A percentile compares a stretch with the other conserved stretches of the same genome.
Evolutionary conservation across 1,140 invertebrate species (phyloP).

Genomic region (Monochamus saltuarius): DNA sequence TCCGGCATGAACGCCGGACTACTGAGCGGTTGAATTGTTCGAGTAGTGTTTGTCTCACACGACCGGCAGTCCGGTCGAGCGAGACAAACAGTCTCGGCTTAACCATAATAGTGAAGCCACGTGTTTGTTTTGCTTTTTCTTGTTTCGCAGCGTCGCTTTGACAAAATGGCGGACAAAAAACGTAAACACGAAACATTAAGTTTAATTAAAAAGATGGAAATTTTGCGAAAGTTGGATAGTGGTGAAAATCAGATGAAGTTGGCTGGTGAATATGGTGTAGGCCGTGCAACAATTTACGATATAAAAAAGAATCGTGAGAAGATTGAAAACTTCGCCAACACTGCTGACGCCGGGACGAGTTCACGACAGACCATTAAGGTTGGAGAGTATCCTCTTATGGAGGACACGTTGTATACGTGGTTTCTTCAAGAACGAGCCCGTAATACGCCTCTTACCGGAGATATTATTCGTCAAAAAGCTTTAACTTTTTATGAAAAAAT

Average conservation of each 20-base stretch:
- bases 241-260: slow-evolving; percentile 6
- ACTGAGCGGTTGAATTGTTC: not conserved
- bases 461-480: slow-evolving; percentile 7
- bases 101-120: too few species aligned
- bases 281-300: slow-evolving; percentile 38
- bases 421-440: slow-evolving; percentile 3
- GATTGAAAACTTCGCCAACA: slow-evolving; percentile 38
- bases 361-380: slow-evolving; percentile 41
- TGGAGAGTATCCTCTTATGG: slow-evolving; percentile 25
- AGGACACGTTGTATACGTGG: slow-evolving; percentile 11
- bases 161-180: slow-evolving; percentile 22
- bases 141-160: too few species aligned
- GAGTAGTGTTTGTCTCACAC: too few species aligned
- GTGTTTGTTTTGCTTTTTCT: too few species aligned
- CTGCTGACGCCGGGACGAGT: slow-evolving; percentile 33
- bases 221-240: slow-evolving; percentile 1
- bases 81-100: too few species aligned
- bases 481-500: slow-evolving; percentile 5
- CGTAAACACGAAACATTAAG: slow-evolving; percentile 43
- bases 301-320: slow-evolving; percentile 33
- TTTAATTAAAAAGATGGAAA: slow-evolving; percentile 36
- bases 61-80: too few species aligned
- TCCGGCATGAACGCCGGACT: not conserved
- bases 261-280: slow-evolving; percentile 27
- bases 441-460: not conserved